Evolutionary conservation across 2,113 vertebrate genomes (phyloP).

Genomic region (Embiotoca jacksoni): DNA sequence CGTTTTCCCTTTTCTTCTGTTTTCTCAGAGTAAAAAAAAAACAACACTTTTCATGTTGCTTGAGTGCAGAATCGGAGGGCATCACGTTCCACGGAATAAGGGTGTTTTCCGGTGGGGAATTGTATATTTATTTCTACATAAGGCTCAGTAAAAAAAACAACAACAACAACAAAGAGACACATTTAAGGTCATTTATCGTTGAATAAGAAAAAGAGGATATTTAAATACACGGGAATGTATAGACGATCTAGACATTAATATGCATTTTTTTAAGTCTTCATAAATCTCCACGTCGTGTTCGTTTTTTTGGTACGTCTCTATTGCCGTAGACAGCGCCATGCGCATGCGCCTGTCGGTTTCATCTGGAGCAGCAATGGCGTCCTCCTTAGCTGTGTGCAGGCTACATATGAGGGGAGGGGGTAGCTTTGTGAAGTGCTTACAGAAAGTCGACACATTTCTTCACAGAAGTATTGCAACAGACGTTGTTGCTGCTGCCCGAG

Average conservation of each 20-base stretch:
- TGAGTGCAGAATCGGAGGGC: too few relatives aligned
- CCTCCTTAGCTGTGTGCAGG: slow-evolving; percentile 71
- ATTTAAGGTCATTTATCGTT: neutral
- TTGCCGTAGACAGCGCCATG: slow-evolving; percentile 57
- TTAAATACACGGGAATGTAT: neutral
- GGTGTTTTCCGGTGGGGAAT: slow-evolving; percentile 18
- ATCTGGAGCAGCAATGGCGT: slow-evolving; percentile 76
- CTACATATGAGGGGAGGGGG: slow-evolving; percentile 64
- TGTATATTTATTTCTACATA: neutral
- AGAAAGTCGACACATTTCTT: slow-evolving; percentile 38
- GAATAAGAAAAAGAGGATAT: neutral
- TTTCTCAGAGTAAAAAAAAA: slow-evolving; percentile 40
- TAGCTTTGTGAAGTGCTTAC: slow-evolving; percentile 31
- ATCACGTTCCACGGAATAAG: neutral
- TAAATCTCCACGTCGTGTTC: neutral
- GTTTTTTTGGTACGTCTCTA: neutral
- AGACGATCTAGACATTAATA: too few relatives aligned
- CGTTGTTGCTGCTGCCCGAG: slow-evolving; percentile 27
- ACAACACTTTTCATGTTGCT: neutral
- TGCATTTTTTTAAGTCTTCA: too few relatives aligned
- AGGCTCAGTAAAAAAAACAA: neutral
- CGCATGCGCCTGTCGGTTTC: slow-evolving; percentile 62
- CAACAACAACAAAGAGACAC: neutral
- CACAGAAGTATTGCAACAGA: slow-evolving; percentile 48
- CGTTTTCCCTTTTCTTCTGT: slow-evolving; percentile 65